Base-by-base conservation (phyloP, 2,888 invertebrate genomes). In the Penaeus monodon region DNA sequence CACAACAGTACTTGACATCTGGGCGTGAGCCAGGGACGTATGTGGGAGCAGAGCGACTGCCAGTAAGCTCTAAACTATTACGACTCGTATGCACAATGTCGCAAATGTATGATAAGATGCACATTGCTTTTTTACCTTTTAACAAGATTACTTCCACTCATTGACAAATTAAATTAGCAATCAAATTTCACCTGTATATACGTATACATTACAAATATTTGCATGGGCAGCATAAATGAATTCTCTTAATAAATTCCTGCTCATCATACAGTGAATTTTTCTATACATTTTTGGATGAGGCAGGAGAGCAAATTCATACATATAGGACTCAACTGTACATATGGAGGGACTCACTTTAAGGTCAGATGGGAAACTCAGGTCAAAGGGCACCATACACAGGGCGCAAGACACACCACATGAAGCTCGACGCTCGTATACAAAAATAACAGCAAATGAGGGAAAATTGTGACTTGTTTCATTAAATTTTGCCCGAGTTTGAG, bases 261-360 rank as follows among this genome's bases (percentile, higher is more conserved):
- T 57, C 57, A 73, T 82, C 64, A 33, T 64, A n/a, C 38, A 57
- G 57, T 57, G 57, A 57, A 57, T 57, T 57, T 57, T 20, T 57
- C 57, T 57, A 57, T 57, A 57, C 57, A 57, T 57, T 57, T 57
- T 57, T 57, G 57, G 17, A 64, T 63, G 63, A 77, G 77, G 63
- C 49, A 49, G 63, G 77, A 57, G 70, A 70, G 73, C 63, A 73
- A 74, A 27, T 80, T 85, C 85, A 85, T 78, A 73, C 80, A 65
- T n/a, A 74, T 63, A 70, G 63, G 82, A 82, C 29, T 80, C 38
- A 29, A 78, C 65, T 85, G 80, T 80, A 73, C 64, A 82, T 70
- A 76, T 87, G 86, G 86, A 87, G 86, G 86, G 86, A 87, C 79
- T 87, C 86, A 87, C 81, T 80, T 64, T 73, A 29, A 84, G 57